Evolutionary conservation across 2,888 invertebrate species (phyloP).

Genomic region (Philereme vetulata): DNA sequence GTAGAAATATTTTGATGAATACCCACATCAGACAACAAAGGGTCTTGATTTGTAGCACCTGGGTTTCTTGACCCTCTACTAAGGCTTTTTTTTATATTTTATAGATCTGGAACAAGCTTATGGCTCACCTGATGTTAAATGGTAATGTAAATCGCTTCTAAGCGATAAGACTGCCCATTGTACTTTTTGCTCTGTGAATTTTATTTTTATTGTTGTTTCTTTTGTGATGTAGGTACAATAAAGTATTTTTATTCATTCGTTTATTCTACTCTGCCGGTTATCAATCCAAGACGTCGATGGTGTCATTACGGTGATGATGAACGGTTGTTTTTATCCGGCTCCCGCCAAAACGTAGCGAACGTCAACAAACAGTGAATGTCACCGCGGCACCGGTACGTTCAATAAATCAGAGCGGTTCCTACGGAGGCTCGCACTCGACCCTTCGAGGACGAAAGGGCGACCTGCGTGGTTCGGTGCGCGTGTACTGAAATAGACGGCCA

Average conservation of each 20-base stretch:
- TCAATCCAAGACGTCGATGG: too few species aligned
- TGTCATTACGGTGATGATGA: not conserved
- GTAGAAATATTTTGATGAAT: not conserved
- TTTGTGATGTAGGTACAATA: too few species aligned
- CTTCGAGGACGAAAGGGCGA: constrained; percentile 40
- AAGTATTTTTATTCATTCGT: too few species aligned
- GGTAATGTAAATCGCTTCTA: too few species aligned
- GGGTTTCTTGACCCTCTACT: constrained; percentile 21
- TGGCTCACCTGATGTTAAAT: too few species aligned
- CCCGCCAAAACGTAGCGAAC: constrained; percentile 13
- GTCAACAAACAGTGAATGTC: constrained; percentile 19
- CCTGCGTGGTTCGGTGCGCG: constrained; percentile 37
- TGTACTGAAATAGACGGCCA: constrained; percentile 36
- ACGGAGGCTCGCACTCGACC: constrained; percentile 13
- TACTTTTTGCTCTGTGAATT: too few species aligned
- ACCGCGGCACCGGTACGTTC: constrained; percentile 12
- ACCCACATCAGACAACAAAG: constrained; percentile 16
- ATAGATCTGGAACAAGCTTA: too few species aligned
- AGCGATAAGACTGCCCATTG: too few species aligned
- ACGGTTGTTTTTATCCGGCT: not conserved
- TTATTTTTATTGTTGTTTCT: too few species aligned
- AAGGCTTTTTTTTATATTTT: too few species aligned
- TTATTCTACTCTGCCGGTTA: too few species aligned
- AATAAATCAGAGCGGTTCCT: constrained; percentile 21
- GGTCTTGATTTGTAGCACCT: not conserved